Conservation (phyloP, 2,888 invertebrate genomes). For the Mythimna vitellina region DNA sequence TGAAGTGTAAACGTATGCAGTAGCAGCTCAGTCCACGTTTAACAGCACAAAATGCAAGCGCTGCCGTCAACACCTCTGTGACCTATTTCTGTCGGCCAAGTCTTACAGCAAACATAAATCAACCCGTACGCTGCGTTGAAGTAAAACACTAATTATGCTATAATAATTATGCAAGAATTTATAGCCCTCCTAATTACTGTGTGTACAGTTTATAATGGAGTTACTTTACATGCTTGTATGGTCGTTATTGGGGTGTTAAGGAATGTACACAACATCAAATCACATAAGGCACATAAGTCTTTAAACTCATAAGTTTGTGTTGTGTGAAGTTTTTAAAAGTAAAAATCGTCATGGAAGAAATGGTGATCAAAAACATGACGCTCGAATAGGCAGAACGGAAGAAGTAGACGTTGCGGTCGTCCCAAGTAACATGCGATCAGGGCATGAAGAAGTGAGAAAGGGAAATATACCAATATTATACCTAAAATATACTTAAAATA, state of each 20-base stretch:
- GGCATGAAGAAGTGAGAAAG: no score
- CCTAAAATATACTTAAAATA: no score
- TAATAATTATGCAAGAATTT: constrained; percentile 48
- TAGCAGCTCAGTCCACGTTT: background rate
- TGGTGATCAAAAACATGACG: no score
- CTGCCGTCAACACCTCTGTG: constrained; percentile 43
- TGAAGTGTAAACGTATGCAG: background rate
- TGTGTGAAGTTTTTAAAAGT: background rate
- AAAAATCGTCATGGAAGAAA: background rate
- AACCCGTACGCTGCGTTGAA: constrained; percentile 27
- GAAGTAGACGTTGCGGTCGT: no score
- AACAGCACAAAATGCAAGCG: constrained; percentile 43
- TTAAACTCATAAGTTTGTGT: no score
- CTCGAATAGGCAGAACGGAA: no score
- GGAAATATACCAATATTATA: no score
- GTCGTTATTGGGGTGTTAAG: constrained; percentile 22
- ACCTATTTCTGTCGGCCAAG: constrained; percentile 42
- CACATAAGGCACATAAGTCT: background rate
- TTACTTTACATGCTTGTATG: constrained; percentile 20
- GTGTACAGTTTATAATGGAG: constrained; percentile 30
- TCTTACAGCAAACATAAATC: constrained; percentile 42
- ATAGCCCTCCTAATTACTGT: constrained; percentile 37
- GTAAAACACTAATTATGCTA: constrained; percentile 46
- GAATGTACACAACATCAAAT: constrained; percentile 18
- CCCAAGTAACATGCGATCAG: no score